phyloP scores from a whole-genome alignment of 2,888 invertebrate species.

The Melinopterus prodromus region DNA sequence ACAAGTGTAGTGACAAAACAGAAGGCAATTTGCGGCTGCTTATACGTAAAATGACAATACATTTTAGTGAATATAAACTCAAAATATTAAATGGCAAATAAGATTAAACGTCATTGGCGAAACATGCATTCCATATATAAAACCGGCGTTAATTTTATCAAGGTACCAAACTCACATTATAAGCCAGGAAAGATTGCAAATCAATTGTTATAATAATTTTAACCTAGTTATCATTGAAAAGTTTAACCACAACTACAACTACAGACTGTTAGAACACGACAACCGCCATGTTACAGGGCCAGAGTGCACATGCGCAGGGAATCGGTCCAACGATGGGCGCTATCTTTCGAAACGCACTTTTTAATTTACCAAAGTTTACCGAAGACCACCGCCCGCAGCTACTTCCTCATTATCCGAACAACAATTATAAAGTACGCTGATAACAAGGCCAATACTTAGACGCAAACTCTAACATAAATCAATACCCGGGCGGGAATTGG shows the following conservation, averaged over 20 bases:
- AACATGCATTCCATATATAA: constrained; percentile 34
- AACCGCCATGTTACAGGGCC: constrained; percentile 46
- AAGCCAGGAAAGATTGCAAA: constrained; percentile 43
- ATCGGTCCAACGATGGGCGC: constrained; percentile 21
- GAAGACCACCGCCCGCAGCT: not conserved
- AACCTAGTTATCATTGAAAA: constrained; percentile 48
- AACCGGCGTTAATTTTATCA: constrained; percentile 32
- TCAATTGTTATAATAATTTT: constrained; percentile 45
- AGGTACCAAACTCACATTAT: constrained; percentile 44
- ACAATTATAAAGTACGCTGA: constrained; percentile 6
- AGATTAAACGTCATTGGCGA: constrained; percentile 42
- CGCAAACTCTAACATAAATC: constrained; percentile 27
- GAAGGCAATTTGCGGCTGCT: constrained; percentile 34
- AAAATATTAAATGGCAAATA: constrained; percentile 41
- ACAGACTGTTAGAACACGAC: constrained; percentile 44
- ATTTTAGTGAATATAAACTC: constrained; percentile 30
- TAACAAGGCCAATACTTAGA: constrained; percentile 10
- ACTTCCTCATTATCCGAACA: not conserved
- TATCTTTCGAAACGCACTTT: constrained; percentile 11
- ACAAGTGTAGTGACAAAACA: constrained; percentile 32
- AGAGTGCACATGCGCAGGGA: constrained; percentile 43
- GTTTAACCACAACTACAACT: constrained; percentile 47
- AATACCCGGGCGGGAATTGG: constrained; percentile 35
- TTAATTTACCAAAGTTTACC: constrained; percentile 9
- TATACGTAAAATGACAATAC: constrained; percentile 34